phyloP scores from a whole-genome alignment of 2,888 invertebrate species.

The Pimpla rufipes region DNA sequence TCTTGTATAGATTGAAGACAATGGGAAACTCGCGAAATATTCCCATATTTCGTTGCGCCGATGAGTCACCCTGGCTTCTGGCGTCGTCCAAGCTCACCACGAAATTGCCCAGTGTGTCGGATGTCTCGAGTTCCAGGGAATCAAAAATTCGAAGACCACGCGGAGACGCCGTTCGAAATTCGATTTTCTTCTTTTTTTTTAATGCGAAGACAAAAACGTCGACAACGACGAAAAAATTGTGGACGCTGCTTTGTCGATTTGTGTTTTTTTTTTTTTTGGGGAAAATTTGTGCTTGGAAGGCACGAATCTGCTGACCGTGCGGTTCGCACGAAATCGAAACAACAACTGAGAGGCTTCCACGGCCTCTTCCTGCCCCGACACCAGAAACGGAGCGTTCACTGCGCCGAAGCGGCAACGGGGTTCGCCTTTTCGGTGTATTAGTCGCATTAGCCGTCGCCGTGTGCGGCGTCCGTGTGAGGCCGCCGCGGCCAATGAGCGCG shows the following conservation, averaged over 20 bases:
- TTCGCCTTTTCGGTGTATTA: constrained; percentile 7
- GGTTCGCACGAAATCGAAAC: constrained; percentile 55
- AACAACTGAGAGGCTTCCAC: constrained; percentile 65
- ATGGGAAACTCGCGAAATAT: constrained; percentile 81
- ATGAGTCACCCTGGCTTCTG: constrained; percentile 35
- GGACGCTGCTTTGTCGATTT: neutral
- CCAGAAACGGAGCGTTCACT: constrained; percentile 16
- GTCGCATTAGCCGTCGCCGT: constrained; percentile 2
- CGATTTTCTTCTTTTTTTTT: neutral
- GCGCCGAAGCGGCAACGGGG: constrained; percentile 54
- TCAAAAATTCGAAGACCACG: neutral
- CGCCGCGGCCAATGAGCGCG: neutral
- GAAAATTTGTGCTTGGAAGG: neutral
- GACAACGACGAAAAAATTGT: neutral
- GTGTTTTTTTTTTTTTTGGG: neutral
- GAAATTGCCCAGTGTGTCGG: constrained; percentile 58
- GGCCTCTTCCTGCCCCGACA: constrained; percentile 7
- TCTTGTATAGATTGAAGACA: constrained; percentile 80
- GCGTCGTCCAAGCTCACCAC: constrained; percentile 37
- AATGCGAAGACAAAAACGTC: neutral
- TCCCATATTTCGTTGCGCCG: constrained; percentile 74
- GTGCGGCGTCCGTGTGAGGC: neutral
- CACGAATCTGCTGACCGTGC: neutral
- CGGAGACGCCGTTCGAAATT: constrained; percentile 1
- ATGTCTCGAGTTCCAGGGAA: constrained; percentile 32